Base-by-base conservation (phyloP, 2,113 vertebrate species). In the Theristicus caerulescens region DNA sequence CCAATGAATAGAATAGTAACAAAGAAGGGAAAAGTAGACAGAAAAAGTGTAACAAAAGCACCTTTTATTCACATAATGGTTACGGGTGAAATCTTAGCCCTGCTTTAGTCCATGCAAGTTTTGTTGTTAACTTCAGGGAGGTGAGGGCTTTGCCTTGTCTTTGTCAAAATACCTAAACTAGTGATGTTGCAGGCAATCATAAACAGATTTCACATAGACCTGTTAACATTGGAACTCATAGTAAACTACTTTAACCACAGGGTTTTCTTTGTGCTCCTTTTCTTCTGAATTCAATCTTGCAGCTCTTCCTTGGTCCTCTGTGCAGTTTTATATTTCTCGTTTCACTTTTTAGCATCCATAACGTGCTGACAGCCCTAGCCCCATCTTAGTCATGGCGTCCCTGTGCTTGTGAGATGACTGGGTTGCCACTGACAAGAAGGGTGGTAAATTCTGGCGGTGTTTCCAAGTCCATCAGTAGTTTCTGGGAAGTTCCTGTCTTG, bases 11-110 rank as follows among this genome's bases (percentile, higher is more conserved):
- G 86, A 82, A 72, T 19, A 82, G 40, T 49, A 86, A 93, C 86
- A 94, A 92, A 90, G 76, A 77, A 92, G 46, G 74, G 42, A 86
- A 74, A 91, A 86, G n/a, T 61, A 86, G 64, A 79, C 74, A 52
- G 66, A n/a, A 69, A 82, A 90, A 90, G 61, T 47, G 34, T 65
- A 65, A 96, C 86, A 95, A 93, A 95, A 94, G 77, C 61, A 86
- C 57, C 77, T 92, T 96, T 91, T 93, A 87, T 76, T 76, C 69
- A 29, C 34, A 17, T 69, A 22, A 72, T 76, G 85, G 70, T 91
- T 86, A 38, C 9, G 49, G 69, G 57, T 88, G 86, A 92, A 94
- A 88, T 89, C 52, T 61, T 81, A 61, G 80, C 71, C 49, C 47
- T 54, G 47, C 51, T 89, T 70, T 66, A 86, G 36, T 69, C 52